These are phyloP conservation scores for Resseliella maxima DNA, from an alignment of 2,888 invertebrate species.

Conservation along the genomic window DNA sequence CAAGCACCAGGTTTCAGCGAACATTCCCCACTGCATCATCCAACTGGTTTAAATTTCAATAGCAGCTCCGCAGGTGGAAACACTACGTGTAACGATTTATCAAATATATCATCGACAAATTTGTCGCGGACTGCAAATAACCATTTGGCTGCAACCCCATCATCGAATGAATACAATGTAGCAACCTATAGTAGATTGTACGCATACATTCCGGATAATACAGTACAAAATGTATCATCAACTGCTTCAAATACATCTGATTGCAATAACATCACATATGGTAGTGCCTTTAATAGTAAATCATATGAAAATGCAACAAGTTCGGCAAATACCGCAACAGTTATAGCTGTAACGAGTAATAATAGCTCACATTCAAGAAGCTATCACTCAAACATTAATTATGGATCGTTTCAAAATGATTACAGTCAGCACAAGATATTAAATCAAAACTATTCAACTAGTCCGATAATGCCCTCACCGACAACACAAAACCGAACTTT, in stretches of 20 bases:
- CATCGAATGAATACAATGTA: constrained; percentile 27
- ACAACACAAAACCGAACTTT: neutral
- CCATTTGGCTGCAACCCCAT: neutral
- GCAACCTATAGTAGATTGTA: neutral
- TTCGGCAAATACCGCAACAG: neutral
- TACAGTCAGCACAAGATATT: neutral
- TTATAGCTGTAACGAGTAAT: constrained; percentile 10
- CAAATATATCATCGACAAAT: neutral
- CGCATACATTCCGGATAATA: neutral
- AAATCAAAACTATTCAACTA: neutral
- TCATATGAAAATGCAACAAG: constrained; percentile 1
- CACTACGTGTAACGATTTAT: neutral
- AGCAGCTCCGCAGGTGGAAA: neutral
- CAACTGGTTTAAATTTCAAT: neutral
- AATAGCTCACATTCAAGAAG: neutral
- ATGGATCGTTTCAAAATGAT: constrained; percentile 25
- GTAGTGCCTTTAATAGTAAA: neutral
- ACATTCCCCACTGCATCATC: neutral
- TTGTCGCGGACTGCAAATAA: neutral
- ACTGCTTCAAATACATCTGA: neutral
- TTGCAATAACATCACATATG: constrained; percentile 11
- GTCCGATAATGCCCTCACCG: neutral
- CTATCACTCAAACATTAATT: constrained; percentile 14
- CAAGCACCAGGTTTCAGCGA: neutral
- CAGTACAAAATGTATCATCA: constrained; percentile 26